Evolutionary conservation across 2,888 invertebrate genomes (phyloP).

Genomic region (Ectobius pallidus): DNA sequence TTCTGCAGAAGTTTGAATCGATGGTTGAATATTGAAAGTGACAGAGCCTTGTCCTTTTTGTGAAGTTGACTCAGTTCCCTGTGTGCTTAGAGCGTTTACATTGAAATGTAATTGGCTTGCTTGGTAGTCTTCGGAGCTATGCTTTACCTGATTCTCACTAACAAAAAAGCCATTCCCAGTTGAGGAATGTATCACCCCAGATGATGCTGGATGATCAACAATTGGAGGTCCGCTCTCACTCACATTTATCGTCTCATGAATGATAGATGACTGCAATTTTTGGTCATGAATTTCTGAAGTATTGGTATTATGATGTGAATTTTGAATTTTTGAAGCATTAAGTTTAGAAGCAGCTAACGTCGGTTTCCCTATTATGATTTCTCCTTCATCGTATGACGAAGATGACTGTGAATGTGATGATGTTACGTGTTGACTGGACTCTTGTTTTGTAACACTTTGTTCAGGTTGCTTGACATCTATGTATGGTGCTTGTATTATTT

Average conservation of each 20-base stretch:
- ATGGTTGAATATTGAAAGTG: conserved; percentile 43
- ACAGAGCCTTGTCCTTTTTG: background rate
- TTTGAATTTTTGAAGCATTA: conserved; percentile 1
- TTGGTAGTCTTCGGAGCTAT: background rate
- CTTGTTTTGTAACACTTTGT: background rate
- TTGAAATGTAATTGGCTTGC: background rate
- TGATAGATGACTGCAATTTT: conserved; percentile 1
- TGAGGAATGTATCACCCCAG: background rate
- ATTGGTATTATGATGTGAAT: no score
- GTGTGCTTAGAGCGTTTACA: background rate
- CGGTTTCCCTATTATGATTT: conserved; percentile 38
- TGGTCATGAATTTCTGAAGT: conserved; percentile 20
- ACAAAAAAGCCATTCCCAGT: background rate
- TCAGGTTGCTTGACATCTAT: conserved; percentile 61
- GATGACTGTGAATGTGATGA: background rate
- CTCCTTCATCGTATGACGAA: conserved; percentile 7
- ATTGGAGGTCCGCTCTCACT: background rate
- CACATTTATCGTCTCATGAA: conserved; percentile 1
- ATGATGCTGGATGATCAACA: background rate
- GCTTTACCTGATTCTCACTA: background rate
- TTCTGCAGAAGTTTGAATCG: conserved; percentile 43
- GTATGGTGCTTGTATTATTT: conserved; percentile 72
- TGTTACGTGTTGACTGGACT: background rate
- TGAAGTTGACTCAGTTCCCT: background rate
- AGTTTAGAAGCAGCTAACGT: background rate